phyloP scores from a whole-genome alignment of 2,113 vertebrate species.

The Corythornis vintsioides region DNA sequence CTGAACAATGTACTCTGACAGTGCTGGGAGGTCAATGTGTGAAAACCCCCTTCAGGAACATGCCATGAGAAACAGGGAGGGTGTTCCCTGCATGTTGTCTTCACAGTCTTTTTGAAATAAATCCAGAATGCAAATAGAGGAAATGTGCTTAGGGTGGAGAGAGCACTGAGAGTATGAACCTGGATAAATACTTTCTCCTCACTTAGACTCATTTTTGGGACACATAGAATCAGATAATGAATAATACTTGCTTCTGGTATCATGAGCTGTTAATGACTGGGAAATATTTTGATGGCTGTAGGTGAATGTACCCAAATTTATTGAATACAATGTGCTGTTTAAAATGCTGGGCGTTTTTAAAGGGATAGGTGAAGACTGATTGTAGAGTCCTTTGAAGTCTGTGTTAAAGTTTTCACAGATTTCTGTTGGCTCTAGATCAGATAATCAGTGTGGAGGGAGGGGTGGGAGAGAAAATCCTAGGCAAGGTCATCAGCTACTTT shows the following conservation, averaged over 20 bases:
- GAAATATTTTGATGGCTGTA: background rate
- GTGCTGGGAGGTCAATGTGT: background rate
- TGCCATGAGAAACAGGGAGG: background rate
- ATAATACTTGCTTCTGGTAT: background rate
- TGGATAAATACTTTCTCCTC: background rate
- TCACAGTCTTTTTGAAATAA: background rate
- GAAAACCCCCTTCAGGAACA: background rate
- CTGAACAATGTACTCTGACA: background rate
- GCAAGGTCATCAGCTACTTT: background rate
- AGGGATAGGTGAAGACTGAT: background rate
- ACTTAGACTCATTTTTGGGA: background rate
- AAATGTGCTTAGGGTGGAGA: background rate
- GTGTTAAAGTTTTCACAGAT: background rate
- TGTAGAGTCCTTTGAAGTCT: background rate
- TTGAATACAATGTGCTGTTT: background rate
- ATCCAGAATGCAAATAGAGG: background rate
- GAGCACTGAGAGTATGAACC: background rate
- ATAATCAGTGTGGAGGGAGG: background rate
- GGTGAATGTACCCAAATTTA: background rate
- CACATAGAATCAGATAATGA: background rate
- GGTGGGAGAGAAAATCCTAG: background rate
- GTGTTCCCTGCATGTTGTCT: background rate
- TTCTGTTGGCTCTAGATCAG: background rate
- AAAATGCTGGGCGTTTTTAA: background rate
- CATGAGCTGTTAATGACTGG: background rate